These are phyloP conservation scores for Seriola quinqueradiata DNA, from an alignment of 2,113 vertebrate genomes.

Conservation along the genomic window DNA sequence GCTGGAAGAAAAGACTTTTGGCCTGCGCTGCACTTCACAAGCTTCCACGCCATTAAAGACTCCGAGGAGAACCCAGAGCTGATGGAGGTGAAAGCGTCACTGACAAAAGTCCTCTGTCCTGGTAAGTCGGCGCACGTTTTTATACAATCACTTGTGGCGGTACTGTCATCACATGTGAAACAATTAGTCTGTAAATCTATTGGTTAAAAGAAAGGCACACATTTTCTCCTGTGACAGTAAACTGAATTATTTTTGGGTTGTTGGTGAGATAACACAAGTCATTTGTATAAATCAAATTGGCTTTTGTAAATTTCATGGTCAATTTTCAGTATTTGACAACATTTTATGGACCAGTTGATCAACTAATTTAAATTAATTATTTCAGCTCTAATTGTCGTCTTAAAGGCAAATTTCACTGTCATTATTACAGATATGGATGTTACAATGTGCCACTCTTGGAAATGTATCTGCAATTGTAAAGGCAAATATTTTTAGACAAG, in stretches of 20 bases:
- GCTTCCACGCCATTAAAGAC: conserved; percentile 84
- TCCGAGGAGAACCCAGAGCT: conserved; percentile 80
- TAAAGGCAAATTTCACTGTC: too few relatives aligned
- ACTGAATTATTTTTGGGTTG: too few relatives aligned
- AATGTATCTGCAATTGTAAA: too few relatives aligned
- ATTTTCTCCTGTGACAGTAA: background rate
- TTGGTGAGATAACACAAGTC: background rate
- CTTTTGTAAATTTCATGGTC: too few relatives aligned
- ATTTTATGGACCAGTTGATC: too few relatives aligned
- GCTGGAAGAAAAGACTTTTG: conserved; percentile 89
- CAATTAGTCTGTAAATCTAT: background rate
- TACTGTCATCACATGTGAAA: background rate
- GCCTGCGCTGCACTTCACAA: conserved; percentile 91
- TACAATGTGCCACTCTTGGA: too few relatives aligned
- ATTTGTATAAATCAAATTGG: background rate
- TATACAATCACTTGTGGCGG: background rate
- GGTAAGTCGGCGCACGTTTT: conserved; percentile 75
- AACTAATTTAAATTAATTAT: too few relatives aligned
- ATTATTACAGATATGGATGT: too few relatives aligned
- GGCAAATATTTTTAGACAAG: too few relatives aligned
- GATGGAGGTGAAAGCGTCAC: conserved; percentile 84
- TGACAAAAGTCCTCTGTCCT: conserved; percentile 82
- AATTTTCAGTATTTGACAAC: too few relatives aligned
- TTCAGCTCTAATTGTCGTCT: too few relatives aligned
- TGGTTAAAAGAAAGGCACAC: background rate